phyloP scores from a whole-genome alignment of 2,113 vertebrate genomes.

The Xiphias gladius region DNA sequence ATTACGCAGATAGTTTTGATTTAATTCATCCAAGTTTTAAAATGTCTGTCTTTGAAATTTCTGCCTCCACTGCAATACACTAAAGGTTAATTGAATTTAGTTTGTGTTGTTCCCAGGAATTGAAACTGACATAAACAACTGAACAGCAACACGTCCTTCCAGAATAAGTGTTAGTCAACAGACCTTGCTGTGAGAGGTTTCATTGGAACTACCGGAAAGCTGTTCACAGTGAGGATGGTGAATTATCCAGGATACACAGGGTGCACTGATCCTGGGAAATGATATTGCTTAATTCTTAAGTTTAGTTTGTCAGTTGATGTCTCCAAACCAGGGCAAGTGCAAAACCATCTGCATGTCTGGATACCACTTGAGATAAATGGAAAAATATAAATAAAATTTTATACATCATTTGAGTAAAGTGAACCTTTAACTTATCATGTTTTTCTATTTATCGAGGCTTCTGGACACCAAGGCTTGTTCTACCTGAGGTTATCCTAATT shows the following conservation, averaged over 20 bases:
- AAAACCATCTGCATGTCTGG: neutral
- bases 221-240: neutral
- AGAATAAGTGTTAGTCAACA: neutral
- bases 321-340: neutral
- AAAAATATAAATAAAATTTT: neutral
- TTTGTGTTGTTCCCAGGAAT: neutral
- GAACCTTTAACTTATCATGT: neutral
- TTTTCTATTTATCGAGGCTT: neutral
- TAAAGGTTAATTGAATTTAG: neutral
- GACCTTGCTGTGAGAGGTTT: neutral
- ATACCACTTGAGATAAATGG: neutral
- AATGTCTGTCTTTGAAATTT: too few relatives aligned
- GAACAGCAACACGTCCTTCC: neutral
- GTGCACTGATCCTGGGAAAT: neutral
- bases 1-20: neutral
- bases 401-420: neutral
- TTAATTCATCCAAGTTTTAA: neutral
- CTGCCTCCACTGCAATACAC: neutral
- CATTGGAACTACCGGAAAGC: neutral
- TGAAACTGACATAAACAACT: neutral
- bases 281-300: neutral
- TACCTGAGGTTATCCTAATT: conserved; percentile 31
- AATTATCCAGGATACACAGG: neutral
- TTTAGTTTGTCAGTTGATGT: neutral
- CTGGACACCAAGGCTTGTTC: neutral